Base-by-base conservation (phyloP, 1,140 invertebrate species). In the Drosophila insularis region DNA sequence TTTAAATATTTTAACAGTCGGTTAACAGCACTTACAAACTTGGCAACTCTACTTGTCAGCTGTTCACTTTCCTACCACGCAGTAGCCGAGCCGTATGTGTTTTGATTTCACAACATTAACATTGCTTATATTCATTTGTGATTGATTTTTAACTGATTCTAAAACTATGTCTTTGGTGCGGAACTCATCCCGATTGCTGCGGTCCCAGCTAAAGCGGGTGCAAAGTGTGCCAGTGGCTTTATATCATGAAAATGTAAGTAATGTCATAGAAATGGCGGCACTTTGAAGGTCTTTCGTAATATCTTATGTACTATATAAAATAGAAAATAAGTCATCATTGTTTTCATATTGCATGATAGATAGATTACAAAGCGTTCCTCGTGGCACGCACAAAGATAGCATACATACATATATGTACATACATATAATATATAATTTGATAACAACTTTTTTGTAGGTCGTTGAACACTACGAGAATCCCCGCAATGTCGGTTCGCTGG, bases 381-480 rank as follows among this genome's bases (percentile, higher is more conserved):
- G 14, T 35, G 40, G 75, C 80, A 79, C 68, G 65, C 61, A 63
- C 13, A 54, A 5, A 63, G 86, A 90, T 85, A 90, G 82, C 1
- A 66, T 2, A 23, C 23, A 4, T 23, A 23, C 27, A 27, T 27
- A 0, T 1, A 27, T 27, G n/a, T n/a, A n/a, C n/a, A n/a, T n/a
- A n/a, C n/a, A 27, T 27, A 27, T 27, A 67, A 32, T 62, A 66
- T 62, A 31, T 35, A 14, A 64, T 53, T 43, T 50, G 4, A 37
- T 37, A 61, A 10, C 62, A 7, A 39, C 21, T 11, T 54, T 46
- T 46, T 56, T 46, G 31, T 74, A 99, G 96, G 98, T 99, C 7
- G 96, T 99, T 79, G 99, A 99, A 93, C 99, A 99, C 92, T 99
- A 99, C 93, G 98, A 99, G 93, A 99, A 99, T 93, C 99, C 99